Conservation (phyloP, 2,888 invertebrate species). For the Dolomedes plantarius region DNA sequence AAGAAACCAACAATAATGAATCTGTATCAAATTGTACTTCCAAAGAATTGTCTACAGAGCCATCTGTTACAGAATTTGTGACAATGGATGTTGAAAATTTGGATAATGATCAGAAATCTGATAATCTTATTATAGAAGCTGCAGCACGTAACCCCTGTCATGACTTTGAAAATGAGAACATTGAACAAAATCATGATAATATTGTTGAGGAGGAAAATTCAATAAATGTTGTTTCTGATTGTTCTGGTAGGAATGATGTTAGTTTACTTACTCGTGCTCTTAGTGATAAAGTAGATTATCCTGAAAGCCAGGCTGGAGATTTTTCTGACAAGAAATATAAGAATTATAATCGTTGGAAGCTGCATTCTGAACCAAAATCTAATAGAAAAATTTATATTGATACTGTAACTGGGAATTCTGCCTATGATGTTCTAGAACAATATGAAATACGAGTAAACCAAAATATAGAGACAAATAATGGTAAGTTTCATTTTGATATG, state of each 20-base stretch:
- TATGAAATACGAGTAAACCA: not conserved
- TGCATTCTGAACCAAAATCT: slow-evolving; percentile 27
- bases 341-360: slow-evolving; percentile 33
- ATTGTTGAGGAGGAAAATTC: too few species aligned
- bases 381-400: slow-evolving; percentile 49
- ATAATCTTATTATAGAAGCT: too few species aligned
- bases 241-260: too few species aligned
- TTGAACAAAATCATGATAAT: too few species aligned
- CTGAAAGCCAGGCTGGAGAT: too few species aligned
- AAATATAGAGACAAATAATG: not conserved
- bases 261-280: too few species aligned
- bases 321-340: not conserved
- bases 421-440: slow-evolving; percentile 32
- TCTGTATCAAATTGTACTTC: not conserved
- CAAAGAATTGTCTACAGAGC: not conserved
- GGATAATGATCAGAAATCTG: too few species aligned
- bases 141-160: too few species aligned
- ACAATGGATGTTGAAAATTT: not conserved
- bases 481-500: not conserved
- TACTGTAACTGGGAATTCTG: slow-evolving; percentile 59
- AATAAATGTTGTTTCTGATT: too few species aligned
- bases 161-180: too few species aligned
- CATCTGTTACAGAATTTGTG: not conserved
- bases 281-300: too few species aligned
- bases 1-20: not conserved